These are phyloP conservation scores for Galendromus occidentalis DNA, from an alignment of 1,140 invertebrate species.

Conservation along the genomic window DNA sequence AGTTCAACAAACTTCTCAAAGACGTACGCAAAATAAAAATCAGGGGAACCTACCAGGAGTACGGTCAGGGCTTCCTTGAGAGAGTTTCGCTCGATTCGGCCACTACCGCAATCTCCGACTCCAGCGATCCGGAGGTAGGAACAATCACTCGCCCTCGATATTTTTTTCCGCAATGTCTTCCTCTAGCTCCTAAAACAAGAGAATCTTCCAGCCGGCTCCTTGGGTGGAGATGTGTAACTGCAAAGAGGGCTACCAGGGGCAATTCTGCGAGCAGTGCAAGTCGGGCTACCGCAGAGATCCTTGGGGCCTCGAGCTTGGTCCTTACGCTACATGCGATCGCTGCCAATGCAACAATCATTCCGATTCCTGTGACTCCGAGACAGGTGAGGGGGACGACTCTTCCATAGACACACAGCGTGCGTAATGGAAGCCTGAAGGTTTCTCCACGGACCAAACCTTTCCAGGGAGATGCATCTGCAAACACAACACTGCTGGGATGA, in stretches of 20 bases:
- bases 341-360: constrained; percentile 92
- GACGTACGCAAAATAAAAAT: constrained; percentile 88
- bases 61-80: constrained; percentile 32
- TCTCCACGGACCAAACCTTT: no score
- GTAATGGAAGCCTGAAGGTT: no score
- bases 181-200: constrained; percentile 49
- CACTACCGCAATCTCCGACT: background rate
- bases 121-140: background rate
- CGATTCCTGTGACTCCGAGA: constrained; percentile 81
- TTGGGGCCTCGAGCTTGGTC: constrained; percentile 48
- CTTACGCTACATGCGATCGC: constrained; percentile 74
- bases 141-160: background rate
- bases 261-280: constrained; percentile 91
- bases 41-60: constrained; percentile 61
- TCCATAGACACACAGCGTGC: constrained; percentile 12
- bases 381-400: constrained; percentile 36
- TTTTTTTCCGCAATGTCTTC: background rate
- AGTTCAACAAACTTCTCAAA: constrained; percentile 73
- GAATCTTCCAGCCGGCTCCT: constrained; percentile 54
- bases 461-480: constrained; percentile 82
- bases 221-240: constrained; percentile 92
- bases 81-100: constrained; percentile 21
- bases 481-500: constrained; percentile 84
- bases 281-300: constrained; percentile 78
- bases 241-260: constrained; percentile 65